Conservation (phyloP, 2,797 vertebrate genomes). For the Cryptoblepharus egeriae region DNA sequence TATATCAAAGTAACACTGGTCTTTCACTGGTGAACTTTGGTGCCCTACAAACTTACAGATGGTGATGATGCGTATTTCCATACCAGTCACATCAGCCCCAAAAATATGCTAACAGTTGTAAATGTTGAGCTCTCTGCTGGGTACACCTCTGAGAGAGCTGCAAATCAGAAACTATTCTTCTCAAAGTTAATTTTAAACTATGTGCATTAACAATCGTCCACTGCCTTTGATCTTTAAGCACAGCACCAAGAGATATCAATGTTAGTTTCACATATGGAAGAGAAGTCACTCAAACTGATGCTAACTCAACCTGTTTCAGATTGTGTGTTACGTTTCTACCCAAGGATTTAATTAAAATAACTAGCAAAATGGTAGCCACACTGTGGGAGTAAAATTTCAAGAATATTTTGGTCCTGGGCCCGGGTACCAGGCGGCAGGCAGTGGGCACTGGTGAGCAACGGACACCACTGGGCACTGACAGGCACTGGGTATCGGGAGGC, state of each 20-base stretch:
- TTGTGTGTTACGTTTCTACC: slow-evolving; percentile 48
- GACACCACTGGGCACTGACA: too few relatives aligned
- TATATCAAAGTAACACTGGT: too few relatives aligned
- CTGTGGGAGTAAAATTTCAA: too few relatives aligned
- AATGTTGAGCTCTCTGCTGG: slow-evolving; percentile 61
- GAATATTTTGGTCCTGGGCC: too few relatives aligned
- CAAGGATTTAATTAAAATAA: slow-evolving; percentile 63
- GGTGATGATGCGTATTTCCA: slow-evolving; percentile 61
- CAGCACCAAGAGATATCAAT: slow-evolving; percentile 52
- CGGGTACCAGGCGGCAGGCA: too few relatives aligned
- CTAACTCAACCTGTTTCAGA: slow-evolving; percentile 69
- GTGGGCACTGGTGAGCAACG: too few relatives aligned
- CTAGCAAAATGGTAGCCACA: too few relatives aligned
- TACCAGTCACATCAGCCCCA: slow-evolving; percentile 46
- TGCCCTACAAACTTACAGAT: slow-evolving; percentile 49
- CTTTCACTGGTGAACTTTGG: too few relatives aligned
- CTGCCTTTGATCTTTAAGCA: slow-evolving; percentile 59
- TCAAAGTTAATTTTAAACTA: slow-evolving; percentile 70
- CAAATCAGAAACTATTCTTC: slow-evolving; percentile 62
- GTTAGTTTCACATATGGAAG: slow-evolving; percentile 63
- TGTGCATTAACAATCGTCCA: slow-evolving; percentile 56
- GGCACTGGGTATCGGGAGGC: too few relatives aligned
- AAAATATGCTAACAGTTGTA: slow-evolving; percentile 69
- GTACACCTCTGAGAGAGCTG: slow-evolving; percentile 68
- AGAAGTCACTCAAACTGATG: slow-evolving; percentile 42